These are phyloP conservation scores for Menura novaehollandiae DNA, from an alignment of 2,113 vertebrate genomes.

Conservation along the genomic window DNA sequence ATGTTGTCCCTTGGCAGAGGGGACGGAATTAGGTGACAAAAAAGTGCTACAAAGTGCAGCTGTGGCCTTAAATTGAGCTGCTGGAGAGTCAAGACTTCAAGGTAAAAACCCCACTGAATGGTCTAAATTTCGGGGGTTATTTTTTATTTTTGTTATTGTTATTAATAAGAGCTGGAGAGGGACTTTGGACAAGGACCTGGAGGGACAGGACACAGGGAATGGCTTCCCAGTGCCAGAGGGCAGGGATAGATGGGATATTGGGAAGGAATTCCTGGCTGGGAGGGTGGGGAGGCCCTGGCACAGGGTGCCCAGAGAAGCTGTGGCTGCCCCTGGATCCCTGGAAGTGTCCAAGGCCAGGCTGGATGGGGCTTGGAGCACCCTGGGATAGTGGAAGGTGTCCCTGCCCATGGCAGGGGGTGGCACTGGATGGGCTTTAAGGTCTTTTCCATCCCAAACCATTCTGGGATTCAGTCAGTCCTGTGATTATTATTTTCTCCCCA, in stretches of 20 bases:
- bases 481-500: neutral
- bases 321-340: neutral
- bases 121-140: neutral
- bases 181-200: neutral
- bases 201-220: neutral
- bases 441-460: neutral
- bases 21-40: neutral
- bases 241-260: neutral
- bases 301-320: neutral
- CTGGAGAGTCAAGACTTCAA: neutral
- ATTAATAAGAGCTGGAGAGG: neutral
- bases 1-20: neutral
- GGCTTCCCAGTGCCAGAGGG: neutral
- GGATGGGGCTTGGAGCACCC: neutral
- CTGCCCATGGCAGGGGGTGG: neutral
- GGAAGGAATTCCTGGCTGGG: neutral
- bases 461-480: neutral
- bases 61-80: neutral
- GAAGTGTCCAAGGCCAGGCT: rapidly evolving
- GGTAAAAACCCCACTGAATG: neutral
- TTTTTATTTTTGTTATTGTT: neutral
- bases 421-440: neutral
- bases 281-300: neutral
- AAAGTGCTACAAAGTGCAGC: neutral
- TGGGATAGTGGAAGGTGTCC: rapidly evolving